Evolutionary conservation across 2,113 vertebrate genomes (phyloP).

Genomic region (Crotophaga sulcirostris): DNA sequence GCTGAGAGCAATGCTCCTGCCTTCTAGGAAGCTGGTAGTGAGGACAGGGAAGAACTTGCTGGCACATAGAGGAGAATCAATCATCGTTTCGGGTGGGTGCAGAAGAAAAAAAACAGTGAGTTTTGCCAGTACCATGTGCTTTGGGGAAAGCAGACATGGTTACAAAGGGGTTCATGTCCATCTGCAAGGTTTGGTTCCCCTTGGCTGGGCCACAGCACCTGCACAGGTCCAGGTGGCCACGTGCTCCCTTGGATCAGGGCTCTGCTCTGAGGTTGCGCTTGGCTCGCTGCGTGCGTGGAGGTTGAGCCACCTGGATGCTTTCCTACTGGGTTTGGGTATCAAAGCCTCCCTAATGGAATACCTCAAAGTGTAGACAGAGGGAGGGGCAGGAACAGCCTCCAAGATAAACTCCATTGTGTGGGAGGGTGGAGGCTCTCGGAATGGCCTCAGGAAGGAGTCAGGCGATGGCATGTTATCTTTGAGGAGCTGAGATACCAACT

Average conservation of each 20-base stretch:
- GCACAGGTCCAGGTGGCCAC: fast-evolving
- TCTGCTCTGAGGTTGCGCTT: background rate
- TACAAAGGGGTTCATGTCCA: background rate
- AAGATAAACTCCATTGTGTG: slow-evolving; percentile 20
- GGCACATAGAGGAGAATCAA: background rate
- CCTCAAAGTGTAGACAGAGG: slow-evolving; percentile 43
- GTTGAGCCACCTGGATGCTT: background rate
- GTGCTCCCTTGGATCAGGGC: background rate
- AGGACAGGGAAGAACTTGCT: background rate
- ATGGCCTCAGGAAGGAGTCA: slow-evolving; percentile 44
- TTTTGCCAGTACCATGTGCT: background rate
- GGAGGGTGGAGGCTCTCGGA: background rate
- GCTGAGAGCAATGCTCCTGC: background rate
- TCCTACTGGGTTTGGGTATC: slow-evolving; percentile 5
- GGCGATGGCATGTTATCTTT: background rate
- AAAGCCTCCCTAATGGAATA: slow-evolving; percentile 3
- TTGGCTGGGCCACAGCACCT: fast-evolving
- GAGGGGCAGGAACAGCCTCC: slow-evolving; percentile 11
- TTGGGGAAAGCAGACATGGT: background rate
- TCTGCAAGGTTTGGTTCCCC: background rate
- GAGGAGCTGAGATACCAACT: background rate
- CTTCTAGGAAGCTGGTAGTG: background rate
- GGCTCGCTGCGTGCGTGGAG: background rate
- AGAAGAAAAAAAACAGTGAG: background rate
- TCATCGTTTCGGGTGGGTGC: background rate